Percentiles rank a stretch among this genome's conserved stretches.
Conservation (phyloP, 2,888 invertebrate species). For the Melipona bicolor region DNA sequence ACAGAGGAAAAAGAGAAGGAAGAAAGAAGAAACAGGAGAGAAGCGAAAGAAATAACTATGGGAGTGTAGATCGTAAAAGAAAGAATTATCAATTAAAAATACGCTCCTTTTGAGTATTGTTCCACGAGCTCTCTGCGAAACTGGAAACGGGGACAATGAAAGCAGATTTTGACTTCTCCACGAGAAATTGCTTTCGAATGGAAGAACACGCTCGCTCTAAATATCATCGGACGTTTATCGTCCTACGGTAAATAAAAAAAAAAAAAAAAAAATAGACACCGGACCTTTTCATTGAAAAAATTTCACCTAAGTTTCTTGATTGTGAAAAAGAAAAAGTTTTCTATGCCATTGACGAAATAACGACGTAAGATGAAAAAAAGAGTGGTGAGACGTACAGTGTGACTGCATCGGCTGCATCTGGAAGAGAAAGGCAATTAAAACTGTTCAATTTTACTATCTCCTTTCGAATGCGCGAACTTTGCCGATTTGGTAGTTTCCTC, state of each 20-base stretch:
- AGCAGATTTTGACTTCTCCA: background rate
- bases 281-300: background rate
- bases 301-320: background rate
- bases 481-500: slow-evolving; percentile 11
- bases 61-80: background rate
- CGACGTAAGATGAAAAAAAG: background rate
- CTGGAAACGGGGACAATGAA: slow-evolving; percentile 4
- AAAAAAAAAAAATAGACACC: too few relatives aligned
- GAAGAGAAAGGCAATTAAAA: slow-evolving; percentile 3
- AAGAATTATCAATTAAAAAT: slow-evolving; percentile 28
- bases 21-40: background rate
- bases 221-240: slow-evolving; percentile 4
- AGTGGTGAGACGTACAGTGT: background rate
- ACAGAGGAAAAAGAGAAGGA: background rate
- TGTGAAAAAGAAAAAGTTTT: background rate
- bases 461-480: slow-evolving; percentile 21
- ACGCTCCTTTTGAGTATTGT: background rate
- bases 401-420: too few relatives aligned
- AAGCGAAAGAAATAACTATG: background rate
- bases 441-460: background rate
- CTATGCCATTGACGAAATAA: background rate
- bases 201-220: background rate
- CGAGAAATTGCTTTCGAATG: background rate
- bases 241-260: background rate
- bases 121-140: background rate